These are phyloP conservation scores for Momotus momota DNA, from an alignment of 2,797 vertebrate species.

Conservation along the genomic window DNA sequence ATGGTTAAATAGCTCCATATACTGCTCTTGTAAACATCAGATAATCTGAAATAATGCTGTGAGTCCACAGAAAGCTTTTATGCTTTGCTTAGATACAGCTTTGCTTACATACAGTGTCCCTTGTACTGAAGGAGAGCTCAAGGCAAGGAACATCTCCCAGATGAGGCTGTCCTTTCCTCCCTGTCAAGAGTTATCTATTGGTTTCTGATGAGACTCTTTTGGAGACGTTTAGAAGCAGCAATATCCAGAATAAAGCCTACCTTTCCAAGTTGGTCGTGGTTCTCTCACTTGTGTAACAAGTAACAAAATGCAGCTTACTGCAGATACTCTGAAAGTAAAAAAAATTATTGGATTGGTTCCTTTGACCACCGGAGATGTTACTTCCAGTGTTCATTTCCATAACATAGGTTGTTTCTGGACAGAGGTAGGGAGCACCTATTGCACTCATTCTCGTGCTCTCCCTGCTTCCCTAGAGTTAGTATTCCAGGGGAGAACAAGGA, in stretches of 20 bases:
- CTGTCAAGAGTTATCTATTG: not conserved
- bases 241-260: not conserved
- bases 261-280: accelerated
- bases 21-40: constrained; percentile 1
- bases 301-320: not conserved
- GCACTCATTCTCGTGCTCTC: accelerated
- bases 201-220: not conserved
- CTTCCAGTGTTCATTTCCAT: not conserved
- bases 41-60: constrained; percentile 5
- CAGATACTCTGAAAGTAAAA: not conserved
- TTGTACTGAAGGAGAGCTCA: not conserved
- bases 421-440: accelerated
- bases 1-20: not conserved
- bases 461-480: too few relatives aligned
- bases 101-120: not conserved
- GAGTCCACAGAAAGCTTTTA: constrained; percentile 7
- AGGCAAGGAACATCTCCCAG: not conserved
- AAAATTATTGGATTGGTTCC: not conserved
- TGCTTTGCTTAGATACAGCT: constrained; percentile 28
- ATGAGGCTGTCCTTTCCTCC: not conserved
- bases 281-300: not conserved
- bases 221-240: constrained; percentile 16
- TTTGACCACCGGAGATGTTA: not conserved
- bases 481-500: not conserved
- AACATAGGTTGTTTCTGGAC: accelerated